phyloP scores from a whole-genome alignment of 2,113 vertebrate species.

The Calidris pugnax region DNA sequence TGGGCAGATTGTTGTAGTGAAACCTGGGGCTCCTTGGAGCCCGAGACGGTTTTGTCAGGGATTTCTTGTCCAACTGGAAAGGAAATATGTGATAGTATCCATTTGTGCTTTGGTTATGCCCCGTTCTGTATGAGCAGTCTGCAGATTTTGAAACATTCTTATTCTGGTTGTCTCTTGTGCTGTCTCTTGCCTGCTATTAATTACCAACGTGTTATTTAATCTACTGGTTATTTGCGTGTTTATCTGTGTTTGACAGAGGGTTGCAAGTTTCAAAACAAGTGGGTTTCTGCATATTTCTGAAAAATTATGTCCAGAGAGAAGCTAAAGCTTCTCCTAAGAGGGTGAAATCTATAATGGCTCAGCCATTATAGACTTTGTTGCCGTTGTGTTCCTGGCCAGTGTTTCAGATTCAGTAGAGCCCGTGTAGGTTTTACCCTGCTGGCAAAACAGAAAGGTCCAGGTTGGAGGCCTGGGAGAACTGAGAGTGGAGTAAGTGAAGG shows the following conservation, averaged over 20 bases:
- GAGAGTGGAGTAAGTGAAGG: neutral
- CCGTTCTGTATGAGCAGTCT: neutral
- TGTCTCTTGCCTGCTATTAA: neutral
- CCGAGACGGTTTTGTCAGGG: neutral
- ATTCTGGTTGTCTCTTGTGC: neutral
- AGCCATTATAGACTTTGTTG: neutral
- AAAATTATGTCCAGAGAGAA: neutral
- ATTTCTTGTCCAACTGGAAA: conserved; percentile 47
- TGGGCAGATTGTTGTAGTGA: neutral
- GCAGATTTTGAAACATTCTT: neutral
- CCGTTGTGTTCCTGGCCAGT: neutral
- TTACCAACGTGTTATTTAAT: neutral
- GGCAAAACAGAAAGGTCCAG: neutral
- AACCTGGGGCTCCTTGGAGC: neutral
- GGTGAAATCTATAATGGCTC: neutral
- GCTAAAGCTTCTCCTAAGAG: neutral
- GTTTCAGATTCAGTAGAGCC: neutral
- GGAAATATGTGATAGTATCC: conserved; percentile 8
- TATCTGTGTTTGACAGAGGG: neutral
- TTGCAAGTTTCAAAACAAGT: neutral
- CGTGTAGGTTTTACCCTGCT: neutral
- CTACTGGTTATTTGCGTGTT: neutral
- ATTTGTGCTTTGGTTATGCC: neutral
- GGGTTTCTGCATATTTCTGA: neutral
- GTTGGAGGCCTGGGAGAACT: neutral